Evolutionary conservation across 1,140 invertebrate genomes (phyloP).

Genomic region (Hestina assimilis): DNA sequence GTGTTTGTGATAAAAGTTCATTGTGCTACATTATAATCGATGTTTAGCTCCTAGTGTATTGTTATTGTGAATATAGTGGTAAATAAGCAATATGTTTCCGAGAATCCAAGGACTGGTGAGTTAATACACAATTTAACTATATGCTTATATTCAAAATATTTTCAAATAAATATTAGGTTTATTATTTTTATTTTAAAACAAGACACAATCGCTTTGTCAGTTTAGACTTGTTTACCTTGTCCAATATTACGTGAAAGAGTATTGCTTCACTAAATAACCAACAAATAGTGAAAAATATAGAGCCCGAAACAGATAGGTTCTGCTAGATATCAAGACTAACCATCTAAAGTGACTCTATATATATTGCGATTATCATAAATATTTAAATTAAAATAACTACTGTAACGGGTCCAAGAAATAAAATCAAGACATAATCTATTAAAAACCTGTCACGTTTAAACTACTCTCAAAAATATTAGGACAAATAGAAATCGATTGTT

Average conservation of each 20-base stretch:
- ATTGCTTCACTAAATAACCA: slow-evolving; percentile 3
- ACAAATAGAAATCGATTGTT: background rate
- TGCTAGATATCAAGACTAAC: no score
- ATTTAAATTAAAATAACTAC: background rate
- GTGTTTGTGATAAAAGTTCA: slow-evolving; percentile 42
- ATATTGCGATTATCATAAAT: background rate
- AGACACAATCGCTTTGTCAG: background rate
- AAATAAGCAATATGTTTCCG: slow-evolving; percentile 54
- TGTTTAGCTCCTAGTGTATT: slow-evolving; percentile 36
- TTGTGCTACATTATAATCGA: slow-evolving; percentile 34
- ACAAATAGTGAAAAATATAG: background rate
- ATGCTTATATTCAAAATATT: background rate
- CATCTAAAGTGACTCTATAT: no score
- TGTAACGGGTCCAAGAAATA: background rate
- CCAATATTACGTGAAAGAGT: slow-evolving; percentile 2
- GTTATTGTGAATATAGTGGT: slow-evolving; percentile 25
- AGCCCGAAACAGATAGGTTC: no score
- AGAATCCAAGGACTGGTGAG: slow-evolving; percentile 67
- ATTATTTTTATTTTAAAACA: no score
- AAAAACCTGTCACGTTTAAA: background rate
- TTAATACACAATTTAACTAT: slow-evolving; percentile 1
- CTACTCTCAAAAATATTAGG: slow-evolving; percentile 1
- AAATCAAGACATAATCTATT: background rate
- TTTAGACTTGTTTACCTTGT: slow-evolving; percentile 5
- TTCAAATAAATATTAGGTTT: no score